Evolutionary conservation across 2,888 invertebrate genomes (phyloP).

Genomic region (Gastracanthus pulcherrimus): DNA sequence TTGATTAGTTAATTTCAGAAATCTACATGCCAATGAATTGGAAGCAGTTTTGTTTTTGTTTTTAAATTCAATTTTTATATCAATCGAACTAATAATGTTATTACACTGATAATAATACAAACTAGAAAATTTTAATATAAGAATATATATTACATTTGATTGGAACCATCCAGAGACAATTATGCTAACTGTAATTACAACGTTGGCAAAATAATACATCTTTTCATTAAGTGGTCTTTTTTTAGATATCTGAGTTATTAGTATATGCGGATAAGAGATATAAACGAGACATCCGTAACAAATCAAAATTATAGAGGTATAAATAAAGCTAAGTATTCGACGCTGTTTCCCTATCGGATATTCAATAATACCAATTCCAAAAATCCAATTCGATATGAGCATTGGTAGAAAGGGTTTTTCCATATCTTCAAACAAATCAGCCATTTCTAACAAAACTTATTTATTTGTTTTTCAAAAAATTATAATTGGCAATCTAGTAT

Average conservation of each 20-base stretch:
- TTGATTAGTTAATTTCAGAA: neutral
- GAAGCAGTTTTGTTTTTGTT: neutral
- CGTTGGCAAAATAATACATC: neutral
- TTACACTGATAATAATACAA: no score
- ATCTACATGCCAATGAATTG: no score
- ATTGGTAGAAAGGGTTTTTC: slow-evolving; percentile 41
- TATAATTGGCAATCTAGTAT: neutral
- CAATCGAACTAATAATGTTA: no score
- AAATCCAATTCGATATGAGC: slow-evolving; percentile 52
- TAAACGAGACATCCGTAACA: neutral
- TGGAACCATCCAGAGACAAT: slow-evolving; percentile 41
- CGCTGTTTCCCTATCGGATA: slow-evolving; percentile 47
- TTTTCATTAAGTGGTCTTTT: neutral
- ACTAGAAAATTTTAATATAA: neutral
- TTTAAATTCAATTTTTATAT: no score
- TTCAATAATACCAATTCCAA: slow-evolving; percentile 54
- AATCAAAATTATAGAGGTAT: neutral
- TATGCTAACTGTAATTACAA: neutral
- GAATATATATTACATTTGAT: slow-evolving; percentile 22
- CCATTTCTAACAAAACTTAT: neutral
- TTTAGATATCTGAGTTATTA: neutral
- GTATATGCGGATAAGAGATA: neutral
- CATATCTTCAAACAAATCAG: slow-evolving; percentile 21
- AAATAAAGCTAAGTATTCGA: slow-evolving; percentile 30
- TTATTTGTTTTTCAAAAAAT: no score